Evolutionary conservation across 2,888 invertebrate species (phyloP).

Genomic region (Panopea generosa): DNA sequence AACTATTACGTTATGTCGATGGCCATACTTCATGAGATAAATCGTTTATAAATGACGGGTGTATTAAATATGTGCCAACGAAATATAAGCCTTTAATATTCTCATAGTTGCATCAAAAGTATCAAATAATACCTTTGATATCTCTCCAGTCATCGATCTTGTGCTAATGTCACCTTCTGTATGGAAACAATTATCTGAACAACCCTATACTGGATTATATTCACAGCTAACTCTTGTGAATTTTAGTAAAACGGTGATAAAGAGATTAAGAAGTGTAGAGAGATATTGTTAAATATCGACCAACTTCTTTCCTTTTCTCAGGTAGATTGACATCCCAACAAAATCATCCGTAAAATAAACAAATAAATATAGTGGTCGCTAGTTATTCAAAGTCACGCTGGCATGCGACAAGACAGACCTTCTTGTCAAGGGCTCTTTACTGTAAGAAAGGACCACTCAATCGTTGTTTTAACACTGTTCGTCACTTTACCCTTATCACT

Average conservation of each 20-base stretch:
- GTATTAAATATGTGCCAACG: neutral
- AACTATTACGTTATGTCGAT: no score
- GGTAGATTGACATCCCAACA: constrained; percentile 34
- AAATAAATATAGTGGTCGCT: constrained; percentile 40
- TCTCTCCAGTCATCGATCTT: constrained; percentile 30
- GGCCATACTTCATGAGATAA: no score
- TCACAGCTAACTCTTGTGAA: constrained; percentile 46
- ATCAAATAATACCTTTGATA: neutral
- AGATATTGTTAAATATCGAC: constrained; percentile 45
- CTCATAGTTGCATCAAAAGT: constrained; percentile 40
- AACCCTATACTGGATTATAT: constrained; percentile 42
- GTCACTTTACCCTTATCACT: no score
- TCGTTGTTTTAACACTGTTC: no score
- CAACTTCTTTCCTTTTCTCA: constrained; percentile 15
- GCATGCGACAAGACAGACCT: constrained; percentile 31
- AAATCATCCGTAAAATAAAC: constrained; percentile 34
- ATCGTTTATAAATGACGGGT: neutral
- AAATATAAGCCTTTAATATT: neutral
- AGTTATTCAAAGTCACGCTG: constrained; percentile 22
- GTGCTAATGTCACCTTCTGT: constrained; percentile 17
- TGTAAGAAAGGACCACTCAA: no score
- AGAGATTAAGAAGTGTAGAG: constrained; percentile 48
- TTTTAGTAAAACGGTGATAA: constrained; percentile 42
- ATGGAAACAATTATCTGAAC: constrained; percentile 29
- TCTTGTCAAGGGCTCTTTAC: neutral